These are phyloP conservation scores for Ophioninae sp. DNA, from an alignment of 2,888 invertebrate species.

Conservation along the genomic window DNA sequence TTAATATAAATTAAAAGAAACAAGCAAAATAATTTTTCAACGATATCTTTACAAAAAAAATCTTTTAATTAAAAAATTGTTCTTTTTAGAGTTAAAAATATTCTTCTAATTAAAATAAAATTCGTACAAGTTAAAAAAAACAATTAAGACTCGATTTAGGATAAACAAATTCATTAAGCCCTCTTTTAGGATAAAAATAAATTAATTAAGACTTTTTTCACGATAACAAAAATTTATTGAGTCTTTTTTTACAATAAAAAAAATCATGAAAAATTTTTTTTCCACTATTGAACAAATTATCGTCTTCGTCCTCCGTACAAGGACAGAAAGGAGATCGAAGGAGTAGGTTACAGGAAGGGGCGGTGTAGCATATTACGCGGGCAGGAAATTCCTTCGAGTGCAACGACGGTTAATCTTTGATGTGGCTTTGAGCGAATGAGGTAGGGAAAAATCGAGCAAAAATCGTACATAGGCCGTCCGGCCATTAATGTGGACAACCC, in stretches of 20 bases:
- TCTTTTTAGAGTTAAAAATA: too few species aligned
- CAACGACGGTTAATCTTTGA: constrained; percentile 16
- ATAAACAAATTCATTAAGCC: neutral
- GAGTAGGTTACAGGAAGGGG: constrained; percentile 24
- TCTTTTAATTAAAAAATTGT: too few species aligned
- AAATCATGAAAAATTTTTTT: neutral
- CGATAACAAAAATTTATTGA: too few species aligned
- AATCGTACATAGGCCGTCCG: constrained; percentile 36
- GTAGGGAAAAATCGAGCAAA: constrained; percentile 33
- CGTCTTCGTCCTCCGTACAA: neutral
- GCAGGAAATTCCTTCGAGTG: neutral
- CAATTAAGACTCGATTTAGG: too few species aligned
- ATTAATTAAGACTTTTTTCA: neutral
- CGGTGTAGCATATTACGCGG: neutral
- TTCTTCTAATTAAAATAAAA: too few species aligned
- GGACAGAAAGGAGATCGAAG: constrained; percentile 15
- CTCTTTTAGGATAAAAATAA: too few species aligned
- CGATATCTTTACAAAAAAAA: too few species aligned
- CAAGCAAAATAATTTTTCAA: too few species aligned
- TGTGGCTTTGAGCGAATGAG: constrained; percentile 3
- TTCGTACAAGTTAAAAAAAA: too few species aligned
- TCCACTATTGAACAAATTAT: neutral
- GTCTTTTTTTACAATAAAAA: neutral
- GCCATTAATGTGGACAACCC: constrained; percentile 25
- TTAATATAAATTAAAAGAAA: too few species aligned